These are phyloP conservation scores for Alexandromys oeconomus DNA, from an alignment of 2,797 vertebrate species.

Conservation along the genomic window DNA sequence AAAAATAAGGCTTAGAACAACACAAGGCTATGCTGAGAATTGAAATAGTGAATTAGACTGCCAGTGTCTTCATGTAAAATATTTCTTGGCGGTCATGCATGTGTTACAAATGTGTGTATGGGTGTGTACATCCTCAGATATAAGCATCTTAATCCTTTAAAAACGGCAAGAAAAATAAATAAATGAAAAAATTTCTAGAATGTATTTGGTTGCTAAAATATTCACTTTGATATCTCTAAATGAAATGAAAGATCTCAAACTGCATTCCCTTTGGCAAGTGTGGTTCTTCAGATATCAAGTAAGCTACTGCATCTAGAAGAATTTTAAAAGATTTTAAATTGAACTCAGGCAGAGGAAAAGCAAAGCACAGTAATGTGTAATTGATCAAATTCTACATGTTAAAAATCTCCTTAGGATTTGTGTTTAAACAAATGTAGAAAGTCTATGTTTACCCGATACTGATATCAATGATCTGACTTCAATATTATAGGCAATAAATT, in stretches of 20 bases:
- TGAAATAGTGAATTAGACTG: neutral
- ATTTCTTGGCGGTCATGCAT: neutral
- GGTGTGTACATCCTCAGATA: neutral
- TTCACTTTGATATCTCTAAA: slow-evolving; percentile 13
- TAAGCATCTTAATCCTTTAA: neutral
- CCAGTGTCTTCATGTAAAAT: neutral
- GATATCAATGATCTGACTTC: neutral
- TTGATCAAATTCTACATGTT: neutral
- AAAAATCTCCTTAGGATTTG: neutral
- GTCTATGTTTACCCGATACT: neutral
- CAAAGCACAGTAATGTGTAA: neutral
- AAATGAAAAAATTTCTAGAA: neutral
- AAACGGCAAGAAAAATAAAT: neutral
- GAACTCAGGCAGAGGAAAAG: neutral
- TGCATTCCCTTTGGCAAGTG: neutral
- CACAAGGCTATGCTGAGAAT: neutral
- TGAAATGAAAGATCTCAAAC: slow-evolving; percentile 27
- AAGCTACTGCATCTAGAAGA: neutral
- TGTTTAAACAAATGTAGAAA: neutral
- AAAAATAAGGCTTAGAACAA: neutral
- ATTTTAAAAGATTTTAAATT: slow-evolving; percentile 3
- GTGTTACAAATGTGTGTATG: neutral
- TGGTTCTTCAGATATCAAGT: neutral
- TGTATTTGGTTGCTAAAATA: neutral
- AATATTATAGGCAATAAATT: neutral